Evolutionary conservation across 2,797 vertebrate species (phyloP), one percentile per base, ranked within the genome.

Genomic region (Graptemys geographica): DNA sequence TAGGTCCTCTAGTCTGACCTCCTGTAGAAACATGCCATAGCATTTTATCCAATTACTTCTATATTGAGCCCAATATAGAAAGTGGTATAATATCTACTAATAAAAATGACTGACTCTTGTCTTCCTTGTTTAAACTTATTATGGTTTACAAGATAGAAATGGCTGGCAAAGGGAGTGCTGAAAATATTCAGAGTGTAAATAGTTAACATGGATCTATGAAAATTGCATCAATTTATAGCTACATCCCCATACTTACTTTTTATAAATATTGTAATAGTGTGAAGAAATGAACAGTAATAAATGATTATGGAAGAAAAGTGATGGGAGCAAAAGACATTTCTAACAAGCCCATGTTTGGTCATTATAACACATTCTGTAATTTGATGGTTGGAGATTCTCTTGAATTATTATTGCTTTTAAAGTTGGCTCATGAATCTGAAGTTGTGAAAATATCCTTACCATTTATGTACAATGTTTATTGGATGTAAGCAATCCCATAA

Each of bases 101-200:
- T 5, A 89, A 93, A 89, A 2, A 69, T 41, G 53, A 23, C 2
- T 72, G 4, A 69, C 23, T 89, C 85, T 85, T 44, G 59, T 2
- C 9, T 80, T 84, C 52, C 79, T 87, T 8, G n/a, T 86, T 87
- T 93, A 3, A 16, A 3, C 51, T 85, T 44, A 25, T 74, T 41
- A 72, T 82, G 9, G 79, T 96, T 87, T 62, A 91, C 56, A 89
- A 87, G 41, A 28, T 51, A 11, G 89, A 94, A 87, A 87, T 74
- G 11, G 78, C 52, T 91, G 84, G 9, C 12, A 80, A n/a, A 10
- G 69, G 8, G 44, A 47, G 15, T 5, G 11, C 25, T 27, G 74
- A 76, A 47, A 76, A 28, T 31, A 74, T 44, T 11, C 37, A 27
- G 37, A 2, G 69, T 74, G 41, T 74, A 44, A 74, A 13, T 13